A percentile compares a stretch with the other conserved stretches of the same genome.
These are phyloP conservation scores for Conus betulinus DNA, from an alignment of 1,140 invertebrate genomes.

Conservation along the genomic window DNA sequence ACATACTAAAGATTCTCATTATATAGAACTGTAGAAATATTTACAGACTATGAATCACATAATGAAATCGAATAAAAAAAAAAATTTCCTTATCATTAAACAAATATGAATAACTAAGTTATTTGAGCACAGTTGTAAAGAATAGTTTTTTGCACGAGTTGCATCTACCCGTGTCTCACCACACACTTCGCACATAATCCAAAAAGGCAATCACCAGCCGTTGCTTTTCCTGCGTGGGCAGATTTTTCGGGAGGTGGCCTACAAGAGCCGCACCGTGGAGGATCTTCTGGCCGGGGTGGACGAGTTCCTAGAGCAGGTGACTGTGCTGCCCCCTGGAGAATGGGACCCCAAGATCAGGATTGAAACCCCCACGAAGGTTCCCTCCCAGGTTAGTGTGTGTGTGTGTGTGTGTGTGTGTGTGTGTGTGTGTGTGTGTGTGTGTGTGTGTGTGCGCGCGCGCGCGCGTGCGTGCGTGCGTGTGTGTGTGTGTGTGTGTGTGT, in stretches of 20 bases:
- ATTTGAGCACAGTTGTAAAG: too few relatives aligned
- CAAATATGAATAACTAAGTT: too few relatives aligned
- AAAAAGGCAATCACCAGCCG: too few relatives aligned
- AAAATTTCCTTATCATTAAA: too few relatives aligned
- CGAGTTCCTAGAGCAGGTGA: conserved; percentile 95
- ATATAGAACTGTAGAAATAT: too few relatives aligned
- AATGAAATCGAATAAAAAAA: too few relatives aligned
- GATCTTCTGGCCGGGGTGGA: conserved; percentile 94
- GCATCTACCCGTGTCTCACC: too few relatives aligned
- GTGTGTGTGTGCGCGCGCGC: not conserved
- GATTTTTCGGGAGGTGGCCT: conserved; percentile 93
- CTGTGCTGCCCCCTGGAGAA: conserved; percentile 94
- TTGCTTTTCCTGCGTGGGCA: conserved; percentile 50
- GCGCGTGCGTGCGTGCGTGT: not conserved
- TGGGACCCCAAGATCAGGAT: conserved; percentile 77
- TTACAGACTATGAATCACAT: too few relatives aligned
- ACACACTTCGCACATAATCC: too few relatives aligned
- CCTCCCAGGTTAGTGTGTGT: conserved; percentile 58
- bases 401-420: conserved; percentile 11
- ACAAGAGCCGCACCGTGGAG: conserved; percentile 88
- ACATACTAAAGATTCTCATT: too few relatives aligned
- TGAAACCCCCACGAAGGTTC: conserved; percentile 66
- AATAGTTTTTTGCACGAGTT: too few relatives aligned
- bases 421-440: conserved; percentile 22
- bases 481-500: conserved; percentile 13